Evolutionary conservation across 2,113 vertebrate genomes (phyloP), one percentile per base, ranked within the genome.

Genomic region (Opisthocomus hoazin): DNA sequence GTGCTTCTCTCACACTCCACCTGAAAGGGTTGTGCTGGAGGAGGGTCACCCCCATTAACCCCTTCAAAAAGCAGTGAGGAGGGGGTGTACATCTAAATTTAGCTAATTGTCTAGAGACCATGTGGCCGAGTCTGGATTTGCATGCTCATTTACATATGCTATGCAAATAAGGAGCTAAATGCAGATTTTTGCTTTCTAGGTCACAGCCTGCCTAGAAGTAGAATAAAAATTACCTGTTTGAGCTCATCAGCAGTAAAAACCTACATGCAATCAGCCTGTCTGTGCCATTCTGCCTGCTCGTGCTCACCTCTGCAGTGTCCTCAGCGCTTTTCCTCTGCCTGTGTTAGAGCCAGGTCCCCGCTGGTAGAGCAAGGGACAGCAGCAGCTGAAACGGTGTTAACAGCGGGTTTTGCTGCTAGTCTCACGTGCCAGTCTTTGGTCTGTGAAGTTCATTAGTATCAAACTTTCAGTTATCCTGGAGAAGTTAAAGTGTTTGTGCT

Each of bases 181-280:
- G 37, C 84, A 76, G 89, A 15, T 81, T 93, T 96, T 84, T 87
- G 53, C 81, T 94, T 96, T 94, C 89, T 93, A 91, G 96, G 92
- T 96, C 95, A 87, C n/a, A 91, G 74, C 12, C 51, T 82, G 81
- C 74, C 65, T 89, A 84, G 60, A 37, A 94, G 17, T 95, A 43
- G 73, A 79, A 65, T 65, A 87, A 91, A 94, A 95, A 84, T 60
- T 10, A 71, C 46, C 37, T 48, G 69, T 93, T 75, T 61, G 26
- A 84, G 66, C 71, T 80, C 58, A 60, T 51, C 39, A 36, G 26
- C 53, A 56, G 50, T 30, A 64, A 82, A 80, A 91, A 36, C 6
- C n/a, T n/a, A 29, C 15, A 12, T 7, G 13, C 8, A 64, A 2
- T 5, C n/a, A 64, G 29, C 26, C 36, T 37, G 21, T 9, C 45